Percentiles rank a stretch among this genome's conserved stretches.
phyloP scores from a whole-genome alignment of 2,888 invertebrate genomes.

The Eupelmus urozonus region DNA sequence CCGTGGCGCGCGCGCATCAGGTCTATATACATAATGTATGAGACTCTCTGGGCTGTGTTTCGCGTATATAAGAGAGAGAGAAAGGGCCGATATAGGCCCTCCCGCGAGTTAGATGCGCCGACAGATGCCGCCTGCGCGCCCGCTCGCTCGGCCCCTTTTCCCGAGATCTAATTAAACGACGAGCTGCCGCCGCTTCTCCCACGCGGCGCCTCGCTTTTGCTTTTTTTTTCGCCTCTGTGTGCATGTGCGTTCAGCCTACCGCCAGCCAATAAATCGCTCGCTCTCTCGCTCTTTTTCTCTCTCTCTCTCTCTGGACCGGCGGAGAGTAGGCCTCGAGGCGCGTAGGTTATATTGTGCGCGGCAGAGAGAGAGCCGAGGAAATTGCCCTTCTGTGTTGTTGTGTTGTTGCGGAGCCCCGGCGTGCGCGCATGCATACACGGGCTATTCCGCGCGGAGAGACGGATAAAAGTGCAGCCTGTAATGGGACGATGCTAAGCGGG shows the following conservation, averaged over 20 bases:
- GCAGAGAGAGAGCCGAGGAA: no score
- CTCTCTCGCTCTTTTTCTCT: not conserved
- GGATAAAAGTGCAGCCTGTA: no score
- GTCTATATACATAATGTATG: constrained; percentile 54
- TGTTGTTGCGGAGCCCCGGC: not conserved
- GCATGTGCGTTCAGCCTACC: not conserved
- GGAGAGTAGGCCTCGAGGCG: constrained; percentile 35
- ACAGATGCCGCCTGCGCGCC: constrained; percentile 43
- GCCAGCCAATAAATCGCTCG: constrained; percentile 47
- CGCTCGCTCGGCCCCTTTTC: not conserved
- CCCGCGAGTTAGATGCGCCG: constrained; percentile 20
- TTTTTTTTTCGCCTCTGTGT: constrained; percentile 1
- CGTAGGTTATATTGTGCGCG: no score
- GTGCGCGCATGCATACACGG: not conserved
- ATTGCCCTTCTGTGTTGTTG: constrained; percentile 29
- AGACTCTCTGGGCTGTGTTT: constrained; percentile 10
- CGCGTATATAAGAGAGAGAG: constrained; percentile 30
- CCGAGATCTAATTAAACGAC: constrained; percentile 58
- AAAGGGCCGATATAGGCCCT: constrained; percentile 10
- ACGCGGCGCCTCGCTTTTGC: not conserved
- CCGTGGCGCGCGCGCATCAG: constrained; percentile 22
- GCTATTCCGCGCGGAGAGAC: constrained; percentile 12
- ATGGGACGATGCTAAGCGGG: no score
- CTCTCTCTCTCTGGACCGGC: not conserved
- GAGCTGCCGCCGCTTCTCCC: not conserved